Evolutionary conservation across 2,888 invertebrate genomes (phyloP).

Genomic region (Yponomeuta sedellus): DNA sequence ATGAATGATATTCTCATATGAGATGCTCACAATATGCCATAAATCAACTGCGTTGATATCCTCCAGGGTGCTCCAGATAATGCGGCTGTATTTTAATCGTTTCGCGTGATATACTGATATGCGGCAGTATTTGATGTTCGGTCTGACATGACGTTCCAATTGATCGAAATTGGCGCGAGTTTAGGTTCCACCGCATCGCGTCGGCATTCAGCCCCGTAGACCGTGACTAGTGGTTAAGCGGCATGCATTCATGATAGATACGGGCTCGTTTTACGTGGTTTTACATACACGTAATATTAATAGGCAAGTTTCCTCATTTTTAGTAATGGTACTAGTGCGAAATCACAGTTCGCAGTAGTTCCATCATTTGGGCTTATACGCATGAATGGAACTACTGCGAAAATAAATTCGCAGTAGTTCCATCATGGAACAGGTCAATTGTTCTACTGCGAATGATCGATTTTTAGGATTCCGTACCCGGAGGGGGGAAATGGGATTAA

Average conservation of each 20-base stretch:
- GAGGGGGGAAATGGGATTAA: too few species aligned
- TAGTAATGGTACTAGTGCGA: too few species aligned
- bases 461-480: background rate
- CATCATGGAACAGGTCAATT: too few species aligned
- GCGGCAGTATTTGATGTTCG: too few species aligned
- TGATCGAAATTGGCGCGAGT: slow-evolving; percentile 1
- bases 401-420: too few species aligned
- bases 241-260: slow-evolving; percentile 3
- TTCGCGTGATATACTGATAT: background rate
- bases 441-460: too few species aligned
- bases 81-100: background rate
- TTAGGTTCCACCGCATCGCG: background rate
- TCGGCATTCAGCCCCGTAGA: background rate
- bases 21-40: background rate
- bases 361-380: too few species aligned
- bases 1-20: background rate
- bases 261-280: background rate
- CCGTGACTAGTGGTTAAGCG: background rate
- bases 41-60: background rate
- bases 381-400: too few species aligned
- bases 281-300: background rate
- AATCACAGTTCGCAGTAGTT: too few species aligned
- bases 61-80: background rate
- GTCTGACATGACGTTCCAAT: background rate
- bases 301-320: background rate